Evolutionary conservation across 2,113 vertebrate genomes (phyloP), one percentile per base, ranked within the genome.

Genomic region (Alligator sinensis): DNA sequence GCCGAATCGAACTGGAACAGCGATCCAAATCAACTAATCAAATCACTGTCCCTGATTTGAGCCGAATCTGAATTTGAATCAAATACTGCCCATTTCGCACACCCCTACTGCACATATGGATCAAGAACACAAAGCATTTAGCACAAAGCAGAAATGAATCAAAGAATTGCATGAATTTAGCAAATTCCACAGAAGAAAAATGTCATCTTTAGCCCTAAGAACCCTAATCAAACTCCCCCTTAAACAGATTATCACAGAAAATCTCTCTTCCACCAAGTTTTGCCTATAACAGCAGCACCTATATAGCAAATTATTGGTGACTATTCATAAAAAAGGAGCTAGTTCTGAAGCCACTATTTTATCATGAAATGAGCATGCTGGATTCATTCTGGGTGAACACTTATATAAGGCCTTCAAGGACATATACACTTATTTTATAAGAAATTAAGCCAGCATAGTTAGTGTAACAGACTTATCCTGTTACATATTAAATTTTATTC

Each of bases 381-480:
- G 96, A 95, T 82, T 61, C 18, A 4, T 95, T 96, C 96, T 94
- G 93, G 94, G 96, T 77, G 74, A 47, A 82, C 57, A 72, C 94
- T 96, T 97, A 95, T 72, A 47, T 91, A 95, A 97, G 90, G 85
- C 87, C 78, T 86, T 95, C 87, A 96, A 95, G 82, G 95, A 97
- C 96, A 95, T 77, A 96, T 82, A 95, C 91, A 93, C 82, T 95
- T 82, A 84, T 70, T 96, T 94, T 82, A 82, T 82, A 92, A 8
- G 1, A 83, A 91, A 95, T 17, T 77, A 27, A 82, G 92, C 89
- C 89, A 80, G 79, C 24, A 9, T 58, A 91, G 89, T 95, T 94
- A 84, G 55, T 96, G 88, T 94, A 95, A 95, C 11, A 16, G 92
- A 92, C 88, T 95, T 91, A 89, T 76, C 87, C 89, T 90, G 92